Base-by-base conservation (phyloP, 2,888 invertebrate species). In the Zygaena filipendulae region DNA sequence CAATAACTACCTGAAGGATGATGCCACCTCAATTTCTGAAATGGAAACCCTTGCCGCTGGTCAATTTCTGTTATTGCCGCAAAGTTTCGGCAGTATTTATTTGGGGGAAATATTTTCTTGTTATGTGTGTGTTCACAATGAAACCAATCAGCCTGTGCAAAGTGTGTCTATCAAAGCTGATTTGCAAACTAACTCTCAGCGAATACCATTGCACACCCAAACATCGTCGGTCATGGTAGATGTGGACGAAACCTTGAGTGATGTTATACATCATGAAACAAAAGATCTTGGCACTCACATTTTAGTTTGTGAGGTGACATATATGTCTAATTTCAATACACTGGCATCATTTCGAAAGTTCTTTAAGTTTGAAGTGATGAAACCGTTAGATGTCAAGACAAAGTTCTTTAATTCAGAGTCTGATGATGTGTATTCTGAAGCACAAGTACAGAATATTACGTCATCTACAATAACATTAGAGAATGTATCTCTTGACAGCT, bases 261-360 rank as follows among this genome's bases (percentile, higher is more conserved):
- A 96, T 72, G 93, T 98, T 18, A 95, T 98, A 53, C 92, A 95
- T 55, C 97, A 99, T 75, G 98, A 99, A 84, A 97, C 99, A n/a
- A 98, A 97, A 71, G 98, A 99, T 79, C 88, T 96, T 44, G 98
- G 98, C 21, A 94, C 95, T 23, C 98, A 99, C 59, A 97, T 98
- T 57, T 79, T 99, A 43, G 95, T 97, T 2, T 99, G 98, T 75
- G 95, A 97, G 70, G 96, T 99, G 2, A 91, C 88, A 40, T 99
- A 98, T 61, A 86, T 86, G 52, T 89, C 89, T 16, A 84, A 88
- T 26, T 83, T 85, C 35, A 86, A 87, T 30, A 87, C 91, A 42
- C 80, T 87, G 16, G 88, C 92, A 59, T 91, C 92, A 38, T 95
- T 98, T 55, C 85, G 96, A 43, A 98, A 98, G 66, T 97, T 96